These are phyloP conservation scores for Gadopsis marmoratus DNA, from an alignment of 2,797 vertebrate species.

Conservation along the genomic window DNA sequence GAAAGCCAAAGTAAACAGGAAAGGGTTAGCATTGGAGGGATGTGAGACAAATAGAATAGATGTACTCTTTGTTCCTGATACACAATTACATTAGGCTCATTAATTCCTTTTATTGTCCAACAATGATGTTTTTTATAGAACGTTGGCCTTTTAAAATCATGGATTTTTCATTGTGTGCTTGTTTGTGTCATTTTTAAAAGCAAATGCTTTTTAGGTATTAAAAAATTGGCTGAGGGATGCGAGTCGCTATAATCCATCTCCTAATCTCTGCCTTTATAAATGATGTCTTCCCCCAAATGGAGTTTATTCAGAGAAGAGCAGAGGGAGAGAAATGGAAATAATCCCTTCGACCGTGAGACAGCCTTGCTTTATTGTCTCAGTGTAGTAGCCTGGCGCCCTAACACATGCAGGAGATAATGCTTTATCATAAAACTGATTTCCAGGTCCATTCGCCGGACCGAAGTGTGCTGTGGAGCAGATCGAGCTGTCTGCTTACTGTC, in stretches of 20 bases:
- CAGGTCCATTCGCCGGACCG: conserved; percentile 35
- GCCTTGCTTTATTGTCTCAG: conserved; percentile 49
- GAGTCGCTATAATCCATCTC: not conserved
- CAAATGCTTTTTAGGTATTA: conserved; percentile 2
- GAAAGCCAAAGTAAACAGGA: not conserved
- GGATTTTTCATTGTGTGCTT: conserved; percentile 7
- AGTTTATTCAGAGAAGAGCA: conserved; percentile 42
- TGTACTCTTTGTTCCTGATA: conserved; percentile 10
- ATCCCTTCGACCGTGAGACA: conserved; percentile 28
- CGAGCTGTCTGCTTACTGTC: conserved; percentile 44
- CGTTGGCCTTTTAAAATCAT: not conserved
- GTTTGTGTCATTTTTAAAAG: conserved; percentile 3
- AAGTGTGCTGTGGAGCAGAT: conserved; percentile 47
- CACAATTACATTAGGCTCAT: not conserved
- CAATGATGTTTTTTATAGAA: not conserved
- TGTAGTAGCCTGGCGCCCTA: conserved; percentile 38
- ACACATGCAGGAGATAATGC: conserved; percentile 56
- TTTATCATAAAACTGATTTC: conserved; percentile 65
- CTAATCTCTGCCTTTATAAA: conserved; percentile 28
- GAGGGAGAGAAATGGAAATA: conserved; percentile 39
- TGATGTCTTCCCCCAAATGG: conserved; percentile 21
- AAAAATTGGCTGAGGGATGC: not conserved
- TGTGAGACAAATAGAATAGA: conserved; percentile 1
- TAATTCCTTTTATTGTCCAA: conserved; percentile 18
- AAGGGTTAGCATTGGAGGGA: not conserved